Conservation (phyloP, 2,888 invertebrate species). For the Pandemis cinnamomeana region DNA sequence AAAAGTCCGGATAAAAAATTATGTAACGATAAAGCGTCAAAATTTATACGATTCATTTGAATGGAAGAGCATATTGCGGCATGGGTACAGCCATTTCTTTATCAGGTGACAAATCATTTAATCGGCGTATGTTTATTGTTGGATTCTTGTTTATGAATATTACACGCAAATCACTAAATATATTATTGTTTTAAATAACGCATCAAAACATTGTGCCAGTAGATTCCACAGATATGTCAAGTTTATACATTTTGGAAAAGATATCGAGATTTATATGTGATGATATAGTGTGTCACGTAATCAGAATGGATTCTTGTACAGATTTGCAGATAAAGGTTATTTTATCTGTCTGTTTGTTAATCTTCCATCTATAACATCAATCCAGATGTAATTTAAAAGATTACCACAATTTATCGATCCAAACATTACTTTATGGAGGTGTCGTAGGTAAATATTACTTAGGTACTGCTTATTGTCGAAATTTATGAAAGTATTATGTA, state of each 20-base stretch:
- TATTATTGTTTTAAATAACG: conserved; percentile 29
- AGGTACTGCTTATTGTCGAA: too few species aligned
- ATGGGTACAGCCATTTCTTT: background rate
- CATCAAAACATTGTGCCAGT: background rate
- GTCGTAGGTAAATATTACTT: too few species aligned
- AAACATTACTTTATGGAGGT: too few species aligned
- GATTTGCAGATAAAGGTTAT: too few species aligned
- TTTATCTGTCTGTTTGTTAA: too few species aligned
- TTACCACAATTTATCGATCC: too few species aligned
- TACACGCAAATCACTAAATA: conserved; percentile 19
- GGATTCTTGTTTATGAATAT: conserved; percentile 32
- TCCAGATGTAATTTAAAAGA: too few species aligned
- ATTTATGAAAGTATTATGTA: too few species aligned
- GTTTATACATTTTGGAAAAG: background rate
- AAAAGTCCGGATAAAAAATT: conserved; percentile 19
- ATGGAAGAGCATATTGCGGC: background rate
- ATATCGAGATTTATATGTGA: background rate
- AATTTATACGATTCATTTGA: background rate
- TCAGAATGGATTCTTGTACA: too few species aligned
- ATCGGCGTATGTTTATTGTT: conserved; percentile 28
- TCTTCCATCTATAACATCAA: too few species aligned
- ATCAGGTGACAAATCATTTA: conserved; percentile 11
- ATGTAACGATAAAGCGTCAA: background rate
- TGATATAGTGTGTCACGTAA: too few species aligned
- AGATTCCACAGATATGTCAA: background rate